A percentile compares a stretch with the other conserved stretches of the same genome.
Evolutionary conservation across 1,140 invertebrate species (phyloP).

Genomic region (Drosophila sturtevanti): DNA sequence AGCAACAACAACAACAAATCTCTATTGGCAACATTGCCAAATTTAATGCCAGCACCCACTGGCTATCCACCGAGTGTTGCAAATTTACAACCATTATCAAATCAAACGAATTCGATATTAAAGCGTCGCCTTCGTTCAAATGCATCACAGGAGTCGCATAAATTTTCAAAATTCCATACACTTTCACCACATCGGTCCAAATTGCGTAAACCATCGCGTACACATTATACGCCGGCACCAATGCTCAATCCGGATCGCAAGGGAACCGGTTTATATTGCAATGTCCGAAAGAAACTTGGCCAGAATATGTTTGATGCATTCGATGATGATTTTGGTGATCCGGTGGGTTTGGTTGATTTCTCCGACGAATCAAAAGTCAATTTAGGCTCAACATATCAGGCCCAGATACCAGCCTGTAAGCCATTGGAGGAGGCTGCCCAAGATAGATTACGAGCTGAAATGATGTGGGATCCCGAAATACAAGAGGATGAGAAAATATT

Average conservation of each 20-base stretch:
- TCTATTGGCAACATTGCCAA: constrained; percentile 18
- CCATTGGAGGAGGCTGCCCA: constrained; percentile 41
- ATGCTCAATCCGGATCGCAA: constrained; percentile 94
- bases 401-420: constrained; percentile 87
- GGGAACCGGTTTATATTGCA: constrained; percentile 91
- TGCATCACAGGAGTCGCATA: constrained; percentile 76
- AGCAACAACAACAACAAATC: not conserved
- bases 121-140: constrained; percentile 82
- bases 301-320: constrained; percentile 68
- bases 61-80: constrained; percentile 27
- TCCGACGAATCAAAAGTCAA: constrained; percentile 89
- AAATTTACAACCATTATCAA: constrained; percentile 69
- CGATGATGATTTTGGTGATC: constrained; percentile 76
- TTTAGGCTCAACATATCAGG: constrained; percentile 94
- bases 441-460: constrained; percentile 85
- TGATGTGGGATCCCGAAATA: constrained; percentile 94
- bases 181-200: constrained; percentile 84
- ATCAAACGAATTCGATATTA: constrained; percentile 79
- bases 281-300: constrained; percentile 65
- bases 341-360: constrained; percentile 75
- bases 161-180: constrained; percentile 82
- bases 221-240: constrained; percentile 94
- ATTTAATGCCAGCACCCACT: constrained; percentile 6
- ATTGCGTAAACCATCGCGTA: constrained; percentile 84
- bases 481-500: constrained; percentile 75